These are phyloP conservation scores for Papilio aristodemus DNA, from an alignment of 1,140 invertebrate genomes.

Conservation along the genomic window DNA sequence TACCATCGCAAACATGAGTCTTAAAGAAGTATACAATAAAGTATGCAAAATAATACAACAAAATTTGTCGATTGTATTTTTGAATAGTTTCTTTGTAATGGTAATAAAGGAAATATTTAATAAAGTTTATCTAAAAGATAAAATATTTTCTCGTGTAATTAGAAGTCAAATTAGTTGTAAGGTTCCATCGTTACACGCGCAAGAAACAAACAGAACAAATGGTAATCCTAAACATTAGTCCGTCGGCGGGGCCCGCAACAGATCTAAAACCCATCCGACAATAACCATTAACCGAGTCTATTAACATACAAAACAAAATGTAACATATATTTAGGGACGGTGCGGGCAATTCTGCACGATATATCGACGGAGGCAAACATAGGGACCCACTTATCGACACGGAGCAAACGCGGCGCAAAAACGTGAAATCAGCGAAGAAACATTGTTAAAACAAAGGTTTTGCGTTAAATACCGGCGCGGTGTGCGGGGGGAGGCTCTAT, in stretches of 20 bases:
- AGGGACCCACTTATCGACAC: slow-evolving; percentile 49
- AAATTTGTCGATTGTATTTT: not conserved
- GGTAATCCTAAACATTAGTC: slow-evolving; percentile 35
- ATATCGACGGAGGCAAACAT: slow-evolving; percentile 58
- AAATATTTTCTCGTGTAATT: slow-evolving; percentile 4
- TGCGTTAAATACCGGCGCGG: slow-evolving; percentile 57
- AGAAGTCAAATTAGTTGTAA: not conserved
- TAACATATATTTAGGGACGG: slow-evolving; percentile 56
- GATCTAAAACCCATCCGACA: slow-evolving; percentile 47
- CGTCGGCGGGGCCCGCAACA: slow-evolving; percentile 42
- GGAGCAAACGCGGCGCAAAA: slow-evolving; percentile 39
- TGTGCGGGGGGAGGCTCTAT: slow-evolving; percentile 44
- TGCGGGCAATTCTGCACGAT: slow-evolving; percentile 43
- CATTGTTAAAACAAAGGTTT: slow-evolving; percentile 57
- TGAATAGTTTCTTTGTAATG: not conserved
- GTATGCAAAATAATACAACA: not conserved
- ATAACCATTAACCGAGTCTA: slow-evolving; percentile 51
- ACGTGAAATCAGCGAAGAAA: slow-evolving; percentile 53
- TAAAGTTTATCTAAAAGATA: not conserved
- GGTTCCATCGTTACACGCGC: not conserved
- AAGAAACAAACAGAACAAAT: slow-evolving; percentile 17
- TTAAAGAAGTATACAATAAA: too few species aligned
- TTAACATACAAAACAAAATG: slow-evolving; percentile 47
- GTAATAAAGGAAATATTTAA: not conserved
- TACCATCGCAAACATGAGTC: too few species aligned